A percentile compares a stretch with the other conserved stretches of the same genome.
Conservation (phyloP, 2,888 invertebrate genomes). For the Liodrosophila aerea region DNA sequence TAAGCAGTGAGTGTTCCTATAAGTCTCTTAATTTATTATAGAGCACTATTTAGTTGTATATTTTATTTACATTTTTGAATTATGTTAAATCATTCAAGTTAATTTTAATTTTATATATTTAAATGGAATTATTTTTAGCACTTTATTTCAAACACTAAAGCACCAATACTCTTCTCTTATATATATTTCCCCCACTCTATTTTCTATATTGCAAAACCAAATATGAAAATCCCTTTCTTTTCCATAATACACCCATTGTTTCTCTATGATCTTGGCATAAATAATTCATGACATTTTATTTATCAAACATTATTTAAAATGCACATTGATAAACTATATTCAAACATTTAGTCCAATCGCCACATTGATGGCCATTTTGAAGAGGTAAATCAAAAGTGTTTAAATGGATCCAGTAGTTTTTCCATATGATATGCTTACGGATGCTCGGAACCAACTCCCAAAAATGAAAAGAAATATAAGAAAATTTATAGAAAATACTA, state of each 20-base stretch:
- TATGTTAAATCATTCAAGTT: not conserved
- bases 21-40: not conserved
- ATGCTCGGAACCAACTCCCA: constrained; percentile 42
- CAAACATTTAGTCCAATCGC: constrained; percentile 91
- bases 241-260: too few species aligned
- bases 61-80: constrained; percentile 1
- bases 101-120: constrained; percentile 7
- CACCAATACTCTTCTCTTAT: constrained; percentile 74
- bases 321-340: constrained; percentile 41
- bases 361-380: constrained; percentile 96
- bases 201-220: constrained; percentile 42
- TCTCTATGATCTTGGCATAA: constrained; percentile 4
- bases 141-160: constrained; percentile 76
- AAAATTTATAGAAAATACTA: too few species aligned
- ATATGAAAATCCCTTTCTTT: not conserved
- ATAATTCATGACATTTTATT: constrained; percentile 20
- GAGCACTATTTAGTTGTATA: constrained; percentile 12
- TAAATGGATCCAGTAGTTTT: constrained; percentile 51
- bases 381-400: constrained; percentile 89
- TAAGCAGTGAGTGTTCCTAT: constrained; percentile 88
- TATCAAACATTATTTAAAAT: constrained; percentile 34
- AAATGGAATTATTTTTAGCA: not conserved
- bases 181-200: constrained; percentile 73
- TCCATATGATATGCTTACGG: constrained; percentile 28
- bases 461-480: not conserved